These are phyloP conservation scores for Lacerta bilineata DNA, from an alignment of 2,797 vertebrate species.

Conservation along the genomic window DNA sequence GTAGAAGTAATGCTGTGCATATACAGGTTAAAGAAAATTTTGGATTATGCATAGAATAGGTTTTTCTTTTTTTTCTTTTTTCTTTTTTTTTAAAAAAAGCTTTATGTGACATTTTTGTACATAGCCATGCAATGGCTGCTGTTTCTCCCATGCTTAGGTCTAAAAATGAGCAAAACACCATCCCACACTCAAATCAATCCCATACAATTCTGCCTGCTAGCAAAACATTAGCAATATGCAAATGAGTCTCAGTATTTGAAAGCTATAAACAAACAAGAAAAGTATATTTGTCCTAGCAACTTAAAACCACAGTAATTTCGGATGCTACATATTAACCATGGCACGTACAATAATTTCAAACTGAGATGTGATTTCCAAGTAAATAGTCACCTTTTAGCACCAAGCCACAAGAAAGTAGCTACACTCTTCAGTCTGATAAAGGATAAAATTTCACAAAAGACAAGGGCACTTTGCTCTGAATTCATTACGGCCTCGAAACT, in stretches of 20 bases:
- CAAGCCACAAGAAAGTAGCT: background rate
- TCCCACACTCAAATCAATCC: background rate
- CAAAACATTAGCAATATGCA: slow-evolving; percentile 3
- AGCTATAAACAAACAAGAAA: background rate
- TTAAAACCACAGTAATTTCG: slow-evolving; percentile 31
- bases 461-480: slow-evolving; percentile 33
- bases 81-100: background rate
- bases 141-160: background rate
- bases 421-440: background rate
- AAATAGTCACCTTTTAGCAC: slow-evolving; percentile 30
- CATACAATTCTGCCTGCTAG: background rate
- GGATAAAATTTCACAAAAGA: slow-evolving; percentile 36
- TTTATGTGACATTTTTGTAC: background rate
- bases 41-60: background rate
- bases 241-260: background rate
- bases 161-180: background rate
- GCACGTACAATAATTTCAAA: background rate
- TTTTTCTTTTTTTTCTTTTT: background rate
- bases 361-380: slow-evolving; percentile 44
- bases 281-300: background rate
- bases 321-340: slow-evolving; percentile 16
- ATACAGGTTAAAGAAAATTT: background rate
- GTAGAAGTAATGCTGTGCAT: background rate
- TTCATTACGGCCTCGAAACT: slow-evolving; percentile 27
- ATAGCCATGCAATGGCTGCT: background rate